These are phyloP conservation scores for Ceratina japonica DNA, from an alignment of 1,140 invertebrate species.

Conservation along the genomic window DNA sequence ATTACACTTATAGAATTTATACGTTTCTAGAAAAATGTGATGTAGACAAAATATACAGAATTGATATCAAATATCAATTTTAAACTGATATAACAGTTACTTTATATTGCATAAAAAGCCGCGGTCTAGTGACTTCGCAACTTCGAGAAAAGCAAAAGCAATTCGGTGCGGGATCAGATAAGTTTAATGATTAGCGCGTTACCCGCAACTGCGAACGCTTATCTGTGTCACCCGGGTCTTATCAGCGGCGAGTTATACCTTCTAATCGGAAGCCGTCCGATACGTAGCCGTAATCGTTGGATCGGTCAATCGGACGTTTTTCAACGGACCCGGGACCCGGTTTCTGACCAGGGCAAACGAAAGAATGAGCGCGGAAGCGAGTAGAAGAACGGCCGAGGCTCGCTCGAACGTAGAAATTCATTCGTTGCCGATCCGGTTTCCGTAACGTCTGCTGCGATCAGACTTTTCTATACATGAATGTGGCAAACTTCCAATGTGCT, in stretches of 20 bases:
- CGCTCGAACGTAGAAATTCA: conserved; percentile 54
- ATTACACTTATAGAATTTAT: too few relatives aligned
- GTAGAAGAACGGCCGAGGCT: conserved; percentile 28
- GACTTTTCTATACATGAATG: conserved; percentile 68
- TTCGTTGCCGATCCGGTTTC: conserved; percentile 56
- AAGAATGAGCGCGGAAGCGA: conserved; percentile 32
- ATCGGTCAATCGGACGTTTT: conserved; percentile 55
- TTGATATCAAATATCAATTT: too few relatives aligned
- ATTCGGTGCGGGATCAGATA: neutral
- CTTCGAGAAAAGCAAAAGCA: neutral
- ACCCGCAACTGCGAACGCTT: neutral
- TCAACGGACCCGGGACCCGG: conserved; percentile 5
- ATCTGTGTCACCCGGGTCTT: conserved; percentile 29
- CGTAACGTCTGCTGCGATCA: conserved; percentile 54
- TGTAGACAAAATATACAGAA: too few relatives aligned
- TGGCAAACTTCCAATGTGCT: conserved; percentile 62
- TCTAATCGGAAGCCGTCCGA: conserved; percentile 14
- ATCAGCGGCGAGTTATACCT: conserved; percentile 32
- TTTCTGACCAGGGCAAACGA: conserved; percentile 26
- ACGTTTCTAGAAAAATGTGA: too few relatives aligned
- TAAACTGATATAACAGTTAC: too few relatives aligned
- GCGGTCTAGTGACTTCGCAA: too few relatives aligned
- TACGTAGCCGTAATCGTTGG: conserved; percentile 42
- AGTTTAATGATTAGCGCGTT: neutral
- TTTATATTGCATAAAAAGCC: too few relatives aligned